A percentile compares a stretch with the other conserved stretches of the same genome.
Conservation (phyloP, 1,140 invertebrate species). For the Micrasema minimum region DNA sequence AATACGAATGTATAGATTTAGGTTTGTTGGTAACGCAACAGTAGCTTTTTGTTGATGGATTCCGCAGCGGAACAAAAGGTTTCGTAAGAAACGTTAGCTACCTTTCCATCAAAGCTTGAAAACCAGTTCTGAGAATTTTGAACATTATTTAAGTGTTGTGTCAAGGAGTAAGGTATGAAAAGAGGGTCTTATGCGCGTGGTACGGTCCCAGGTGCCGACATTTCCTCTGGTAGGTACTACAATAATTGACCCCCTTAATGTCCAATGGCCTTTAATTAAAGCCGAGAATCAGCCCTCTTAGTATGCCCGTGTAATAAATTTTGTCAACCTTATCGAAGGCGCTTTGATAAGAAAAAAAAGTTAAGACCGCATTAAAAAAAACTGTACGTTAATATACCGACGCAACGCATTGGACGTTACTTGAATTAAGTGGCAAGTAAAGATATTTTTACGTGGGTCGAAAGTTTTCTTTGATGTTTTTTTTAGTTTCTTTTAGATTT, state of each 20-base stretch:
- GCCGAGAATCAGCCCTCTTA: background rate
- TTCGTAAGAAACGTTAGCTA: conserved; percentile 16
- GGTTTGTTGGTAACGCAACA: too few relatives aligned
- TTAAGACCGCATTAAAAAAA: too few relatives aligned
- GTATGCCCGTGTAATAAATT: conserved; percentile 21
- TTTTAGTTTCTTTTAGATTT: too few relatives aligned
- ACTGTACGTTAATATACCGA: too few relatives aligned
- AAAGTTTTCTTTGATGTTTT: too few relatives aligned
- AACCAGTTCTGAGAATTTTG: conserved; percentile 24
- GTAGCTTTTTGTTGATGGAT: conserved; percentile 7
- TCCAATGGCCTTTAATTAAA: conserved; percentile 20
- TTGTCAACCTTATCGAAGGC: conserved; percentile 24
- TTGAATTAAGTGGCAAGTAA: too few relatives aligned
- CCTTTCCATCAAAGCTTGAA: conserved; percentile 7
- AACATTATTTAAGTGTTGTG: conserved; percentile 21
- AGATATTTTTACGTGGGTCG: too few relatives aligned
- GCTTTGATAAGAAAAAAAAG: conserved; percentile 6
- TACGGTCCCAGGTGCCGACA: background rate
- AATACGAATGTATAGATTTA: too few relatives aligned
- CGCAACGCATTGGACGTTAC: too few relatives aligned
- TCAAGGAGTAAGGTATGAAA: background rate
- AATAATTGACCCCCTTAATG: conserved; percentile 20
- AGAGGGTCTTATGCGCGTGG: background rate
- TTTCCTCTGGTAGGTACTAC: background rate
- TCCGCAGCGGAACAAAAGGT: conserved; percentile 16